Conservation (phyloP, 2,113 vertebrate species). For the Hemicordylus capensis region DNA sequence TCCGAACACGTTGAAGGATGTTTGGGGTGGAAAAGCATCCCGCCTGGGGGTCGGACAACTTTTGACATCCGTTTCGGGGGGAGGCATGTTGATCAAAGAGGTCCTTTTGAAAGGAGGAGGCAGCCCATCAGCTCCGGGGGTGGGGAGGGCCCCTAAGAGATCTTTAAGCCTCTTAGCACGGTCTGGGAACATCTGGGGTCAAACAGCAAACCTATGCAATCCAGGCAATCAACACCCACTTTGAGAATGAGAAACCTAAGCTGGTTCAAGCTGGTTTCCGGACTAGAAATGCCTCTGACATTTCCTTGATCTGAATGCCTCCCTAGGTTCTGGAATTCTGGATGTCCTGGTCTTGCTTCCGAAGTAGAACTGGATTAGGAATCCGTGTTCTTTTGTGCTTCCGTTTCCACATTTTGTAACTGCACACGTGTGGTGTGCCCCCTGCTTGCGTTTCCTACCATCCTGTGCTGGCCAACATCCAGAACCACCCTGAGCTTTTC, state of each 20-base stretch:
- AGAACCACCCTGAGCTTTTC: too few species aligned
- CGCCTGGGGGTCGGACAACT: constrained; percentile 21
- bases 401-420: too few species aligned
- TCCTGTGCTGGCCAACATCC: too few species aligned
- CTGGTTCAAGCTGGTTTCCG: neutral
- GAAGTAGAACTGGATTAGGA: too few species aligned
- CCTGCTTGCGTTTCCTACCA: too few species aligned
- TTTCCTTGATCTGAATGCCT: neutral
- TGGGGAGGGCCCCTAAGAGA: neutral
- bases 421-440: too few species aligned
- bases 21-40: neutral
- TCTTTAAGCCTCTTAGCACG: constrained; percentile 9
- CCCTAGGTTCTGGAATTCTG: too few species aligned
- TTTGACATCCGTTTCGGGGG: constrained; percentile 1
- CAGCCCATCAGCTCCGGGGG: neutral
- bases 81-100: constrained; percentile 15
- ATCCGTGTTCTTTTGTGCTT: too few species aligned
- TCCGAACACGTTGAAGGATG: neutral
- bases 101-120: neutral
- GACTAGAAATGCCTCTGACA: neutral
- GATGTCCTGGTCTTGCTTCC: neutral
- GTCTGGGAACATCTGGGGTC: neutral
- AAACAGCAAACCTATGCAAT: neutral
- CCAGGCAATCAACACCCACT: neutral
- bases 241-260: neutral